Base-by-base conservation (phyloP, 2,797 vertebrate genomes). In the Ammospiza maritima region DNA sequence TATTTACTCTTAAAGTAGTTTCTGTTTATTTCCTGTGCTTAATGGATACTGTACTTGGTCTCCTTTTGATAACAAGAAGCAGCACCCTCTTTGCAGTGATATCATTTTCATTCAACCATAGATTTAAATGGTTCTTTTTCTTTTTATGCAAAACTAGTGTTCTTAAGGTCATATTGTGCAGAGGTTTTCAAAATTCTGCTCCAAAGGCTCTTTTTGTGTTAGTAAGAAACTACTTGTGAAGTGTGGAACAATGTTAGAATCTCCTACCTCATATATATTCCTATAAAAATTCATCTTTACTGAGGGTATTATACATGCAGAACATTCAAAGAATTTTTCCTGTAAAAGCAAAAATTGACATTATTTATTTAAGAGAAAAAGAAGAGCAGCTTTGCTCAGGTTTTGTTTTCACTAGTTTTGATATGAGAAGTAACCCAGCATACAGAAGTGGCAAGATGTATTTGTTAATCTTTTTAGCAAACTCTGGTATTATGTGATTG, bases 1-100 rank as follows among this genome's bases (percentile, higher is more conserved):
- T 91, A 75, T 79, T 95, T 95, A 56, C 26, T 93, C 14, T 87
- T 73, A 60, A 61, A 86, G 75, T 73, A 80, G 29, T 47, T 85
- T 88, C 47, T 81, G 40, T 87, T 85, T 92, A 85, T 74, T 90
- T 93, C 75, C 58, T 83, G 22, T 70, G 65, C 27, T 90, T 77
- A 85, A 56, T 69, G 54, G 44, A 65, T 72, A 56, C n/a, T 90
- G 38, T 64, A 66, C 42, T 95, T 80, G 69, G 69, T 69, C 88
- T 72, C 22, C 50, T 44, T 90, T 54, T 85, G 84, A 75, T 83
- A 80, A 51, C 13, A 56, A 11, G 9, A n/a, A 1, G 11, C 5
- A 90, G 42, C 34, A 74, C 8, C 13, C 6, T 71, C 27, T 72
- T 85, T 78, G 30, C 20, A 76, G 32, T 51, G 42, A 54, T 29